Evolutionary conservation across 2,888 invertebrate species (phyloP), one percentile per base, ranked within the genome.

Genomic region (Furcula furcula): DNA sequence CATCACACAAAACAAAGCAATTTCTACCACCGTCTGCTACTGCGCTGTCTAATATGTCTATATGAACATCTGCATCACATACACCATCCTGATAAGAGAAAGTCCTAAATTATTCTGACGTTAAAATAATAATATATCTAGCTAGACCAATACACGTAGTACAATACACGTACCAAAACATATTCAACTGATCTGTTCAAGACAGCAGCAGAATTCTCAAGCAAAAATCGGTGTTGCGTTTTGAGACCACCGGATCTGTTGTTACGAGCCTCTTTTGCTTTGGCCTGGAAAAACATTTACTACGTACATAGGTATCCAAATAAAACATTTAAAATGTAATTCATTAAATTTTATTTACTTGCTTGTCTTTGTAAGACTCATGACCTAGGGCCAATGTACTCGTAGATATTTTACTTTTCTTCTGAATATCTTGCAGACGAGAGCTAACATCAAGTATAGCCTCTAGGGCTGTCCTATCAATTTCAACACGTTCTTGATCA

Each of bases 1-100:
- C 93, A 76, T 93, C 92, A 66, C 91, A 92, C 40, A 95, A 87
- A 35, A 94, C 81, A 29, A 94, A 68, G 28, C 92, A 91, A 46
- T 86, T 86, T 35, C 88, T 82, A 1, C 93, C 93, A 12, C 92
- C 92, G 40, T 91, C 90, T 4, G 78, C 88, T 11, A 93, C 89
- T 22, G 94, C 88, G 51, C 90, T 91, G 29, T 91, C 91, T 36
- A 95, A 70, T 11, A 91, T 63, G 6, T 92, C 90, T 1, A 94
- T 73, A 55, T 92, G 91, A 34, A 84, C 65, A 35, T 92, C 91
- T 28, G 91, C 90, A 72, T 96, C 96, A 33, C 91, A 89, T 3
- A 94, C 87, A 30, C 94, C 94, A 37, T 94, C 94, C 88, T 88
- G 68, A 16, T 72, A 76, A n/a, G n/a, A n/a, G n/a, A n/a, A n/a